These are phyloP conservation scores for Epiblema foenella DNA, from an alignment of 2,888 invertebrate species.

Conservation along the genomic window DNA sequence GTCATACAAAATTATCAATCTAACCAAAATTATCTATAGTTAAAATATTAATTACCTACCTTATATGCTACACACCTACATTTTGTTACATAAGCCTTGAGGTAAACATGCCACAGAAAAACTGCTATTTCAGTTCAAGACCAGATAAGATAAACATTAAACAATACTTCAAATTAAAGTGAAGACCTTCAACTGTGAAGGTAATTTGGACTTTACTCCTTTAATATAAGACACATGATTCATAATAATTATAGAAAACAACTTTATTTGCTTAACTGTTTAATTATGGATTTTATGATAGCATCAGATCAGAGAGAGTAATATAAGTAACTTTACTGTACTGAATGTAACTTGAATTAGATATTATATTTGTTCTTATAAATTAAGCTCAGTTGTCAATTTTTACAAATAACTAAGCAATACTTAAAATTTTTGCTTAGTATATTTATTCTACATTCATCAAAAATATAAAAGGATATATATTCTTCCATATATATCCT, in stretches of 20 bases:
- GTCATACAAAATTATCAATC: no score
- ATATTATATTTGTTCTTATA: no score
- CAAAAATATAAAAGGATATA: no score
- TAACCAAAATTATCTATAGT: no score
- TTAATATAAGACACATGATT: conserved; percentile 2
- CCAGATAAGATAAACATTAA: conserved; percentile 42
- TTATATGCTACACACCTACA: conserved; percentile 14
- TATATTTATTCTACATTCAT: no score
- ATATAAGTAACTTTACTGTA: background rate
- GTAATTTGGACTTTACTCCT: background rate
- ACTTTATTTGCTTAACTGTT: background rate
- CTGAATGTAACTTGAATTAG: no score
- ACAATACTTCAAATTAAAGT: conserved; percentile 21
- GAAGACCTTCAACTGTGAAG: conserved; percentile 25
- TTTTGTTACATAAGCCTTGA: conserved; percentile 16
- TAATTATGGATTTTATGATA: background rate
- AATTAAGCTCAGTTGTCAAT: no score
- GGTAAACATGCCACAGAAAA: conserved; percentile 6
- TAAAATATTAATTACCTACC: no score
- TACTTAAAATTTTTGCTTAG: no score
- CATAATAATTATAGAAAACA: background rate
- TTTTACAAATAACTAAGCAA: no score
- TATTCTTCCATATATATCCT: no score
- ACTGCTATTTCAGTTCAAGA: background rate
- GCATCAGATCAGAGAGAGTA: background rate